These are phyloP conservation scores for Molorchus minor DNA, from an alignment of 2,888 invertebrate species.

Conservation along the genomic window DNA sequence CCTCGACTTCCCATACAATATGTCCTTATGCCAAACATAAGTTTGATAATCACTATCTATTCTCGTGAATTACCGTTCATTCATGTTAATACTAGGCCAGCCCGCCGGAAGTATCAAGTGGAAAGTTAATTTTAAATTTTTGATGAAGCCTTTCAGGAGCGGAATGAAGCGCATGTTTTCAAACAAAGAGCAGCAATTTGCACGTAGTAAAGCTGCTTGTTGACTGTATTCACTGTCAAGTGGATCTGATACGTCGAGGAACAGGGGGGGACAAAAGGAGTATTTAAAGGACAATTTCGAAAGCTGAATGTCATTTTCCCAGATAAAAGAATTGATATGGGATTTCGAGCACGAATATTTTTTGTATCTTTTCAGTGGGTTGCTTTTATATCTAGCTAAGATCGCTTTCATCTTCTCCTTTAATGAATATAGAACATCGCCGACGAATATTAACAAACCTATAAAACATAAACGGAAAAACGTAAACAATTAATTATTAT, in stretches of 20 bases:
- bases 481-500: too few relatives aligned
- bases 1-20: too few relatives aligned
- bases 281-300: conserved; percentile 42
- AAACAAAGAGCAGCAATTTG: conserved; percentile 51
- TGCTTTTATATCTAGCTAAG: too few relatives aligned
- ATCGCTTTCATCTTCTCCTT: too few relatives aligned
- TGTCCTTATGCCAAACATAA: too few relatives aligned
- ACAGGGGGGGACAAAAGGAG: conserved; percentile 41
- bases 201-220: conserved; percentile 45
- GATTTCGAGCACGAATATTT: conserved; percentile 1
- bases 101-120: conserved; percentile 38
- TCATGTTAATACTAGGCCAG: conserved; percentile 32
- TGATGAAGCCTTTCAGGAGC: conserved; percentile 48
- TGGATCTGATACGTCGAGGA: conserved; percentile 45
- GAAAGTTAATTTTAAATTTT: conserved; percentile 50
- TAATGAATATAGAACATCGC: too few relatives aligned
- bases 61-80: too few relatives aligned
- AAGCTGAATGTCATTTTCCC: conserved; percentile 37
- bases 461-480: too few relatives aligned
- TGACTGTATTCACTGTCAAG: conserved; percentile 42
- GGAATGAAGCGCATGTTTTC: conserved; percentile 40
- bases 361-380: too few relatives aligned
- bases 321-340: conserved; percentile 31
- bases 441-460: too few relatives aligned
- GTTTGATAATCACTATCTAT: too few relatives aligned